Evolutionary conservation across 2,888 invertebrate genomes (phyloP).

Genomic region (Drosophila differens): DNA sequence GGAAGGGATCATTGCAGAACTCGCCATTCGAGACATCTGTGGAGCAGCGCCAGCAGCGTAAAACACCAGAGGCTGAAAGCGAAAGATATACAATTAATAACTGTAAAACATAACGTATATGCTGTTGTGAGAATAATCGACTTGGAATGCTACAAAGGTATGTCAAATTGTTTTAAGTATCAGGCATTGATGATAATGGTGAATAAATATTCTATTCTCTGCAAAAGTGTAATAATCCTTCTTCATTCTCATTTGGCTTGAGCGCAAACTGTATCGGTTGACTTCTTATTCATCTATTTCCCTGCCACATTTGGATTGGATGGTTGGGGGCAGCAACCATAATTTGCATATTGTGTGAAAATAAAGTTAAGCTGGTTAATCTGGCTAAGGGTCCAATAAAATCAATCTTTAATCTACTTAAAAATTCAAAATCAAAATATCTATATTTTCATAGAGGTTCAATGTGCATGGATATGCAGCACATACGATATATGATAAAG

Average conservation of each 20-base stretch:
- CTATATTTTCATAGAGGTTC: background rate
- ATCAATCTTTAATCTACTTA: background rate
- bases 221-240: background rate
- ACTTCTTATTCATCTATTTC: background rate
- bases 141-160: background rate
- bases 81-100: background rate
- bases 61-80: conserved; percentile 87
- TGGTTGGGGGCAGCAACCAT: too few relatives aligned
- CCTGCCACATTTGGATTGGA: too few relatives aligned
- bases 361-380: background rate
- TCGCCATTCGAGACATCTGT: conserved; percentile 88
- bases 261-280: background rate
- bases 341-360: background rate
- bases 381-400: background rate
- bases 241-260: background rate
- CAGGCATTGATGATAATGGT: background rate
- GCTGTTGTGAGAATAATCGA: background rate
- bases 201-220: background rate
- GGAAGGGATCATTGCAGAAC: conserved; percentile 91
- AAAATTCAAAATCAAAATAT: background rate
- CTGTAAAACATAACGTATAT: background rate
- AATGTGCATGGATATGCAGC: background rate
- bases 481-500: background rate
- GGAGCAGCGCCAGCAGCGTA: conserved; percentile 92
- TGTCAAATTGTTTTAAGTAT: background rate